Evolutionary conservation across 2,888 invertebrate genomes (phyloP), one percentile per base, ranked within the genome.

Genomic region (Allygus modestus): DNA sequence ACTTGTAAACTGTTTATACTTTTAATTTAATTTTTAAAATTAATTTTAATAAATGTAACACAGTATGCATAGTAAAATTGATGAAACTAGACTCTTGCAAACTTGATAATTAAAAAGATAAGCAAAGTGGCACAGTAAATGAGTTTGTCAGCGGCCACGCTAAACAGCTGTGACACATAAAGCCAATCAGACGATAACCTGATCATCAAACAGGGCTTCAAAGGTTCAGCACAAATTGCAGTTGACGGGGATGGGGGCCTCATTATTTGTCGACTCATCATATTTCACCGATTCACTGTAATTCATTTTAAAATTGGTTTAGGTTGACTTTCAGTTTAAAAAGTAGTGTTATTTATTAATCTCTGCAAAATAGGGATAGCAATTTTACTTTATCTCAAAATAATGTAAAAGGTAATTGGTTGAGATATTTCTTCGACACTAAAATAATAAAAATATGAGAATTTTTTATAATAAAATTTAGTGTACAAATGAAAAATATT

Each of bases 121-220:
- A 41, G 41, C 31, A 31, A 61, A 28, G 31, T 69, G 33, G 31
- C 31, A 31, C 0, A n/a, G 23, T 73, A 41, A 73, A 73, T 73
- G 73, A 73, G 73, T 73, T 73, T 33, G 73, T 73, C 37, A 37
- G 73, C n/a, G 15, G 41, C 41, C 17, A 17, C 20, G 28, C 73
- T 41, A 73, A 73, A 33, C 73, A 73, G 41, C 37, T 73, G 73
- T 73, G 73, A 73, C 73, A 43, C 73, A 73, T 73, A 73, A 73
- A 73, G 73, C 73, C 73, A 73, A 73, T 73, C 73, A 43, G 73
- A 73, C 20, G 73, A 73, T 73, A 31, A 41, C 33, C 37, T 73
- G 43, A 41, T 73, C 33, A 73, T 73, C 73, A 73, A 73, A 73
- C 73, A 41, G 37, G 17, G 71, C 23, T 37, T 41, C 73, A 73